phyloP scores from a whole-genome alignment of 2,113 vertebrate genomes.

The Lethenteron reissneri region DNA sequence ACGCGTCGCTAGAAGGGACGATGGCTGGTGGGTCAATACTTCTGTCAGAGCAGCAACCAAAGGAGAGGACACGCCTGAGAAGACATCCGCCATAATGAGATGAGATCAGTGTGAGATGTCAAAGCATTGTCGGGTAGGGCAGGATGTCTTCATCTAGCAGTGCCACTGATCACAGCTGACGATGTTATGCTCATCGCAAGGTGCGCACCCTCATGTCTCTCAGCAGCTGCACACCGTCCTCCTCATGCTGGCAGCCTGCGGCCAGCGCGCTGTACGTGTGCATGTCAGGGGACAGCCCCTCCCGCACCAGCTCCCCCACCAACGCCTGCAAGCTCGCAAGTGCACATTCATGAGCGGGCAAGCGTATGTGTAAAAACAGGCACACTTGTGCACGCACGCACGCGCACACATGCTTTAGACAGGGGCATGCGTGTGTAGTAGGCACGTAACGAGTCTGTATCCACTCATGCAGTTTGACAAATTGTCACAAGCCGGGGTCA shows the following conservation, averaged over 20 bases:
- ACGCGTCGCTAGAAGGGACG: too few species aligned
- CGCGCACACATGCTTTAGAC: neutral
- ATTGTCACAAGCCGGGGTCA: too few species aligned
- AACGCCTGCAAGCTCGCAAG: slow-evolving; percentile 25
- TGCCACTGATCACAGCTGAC: neutral
- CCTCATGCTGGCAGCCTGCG: slow-evolving; percentile 31
- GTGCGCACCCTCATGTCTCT: slow-evolving; percentile 49
- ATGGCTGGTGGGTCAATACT: neutral
- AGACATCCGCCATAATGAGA: too few species aligned
- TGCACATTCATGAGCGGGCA: neutral
- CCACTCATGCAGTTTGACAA: too few species aligned
- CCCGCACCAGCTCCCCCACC: slow-evolving; percentile 34
- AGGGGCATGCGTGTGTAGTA: too few species aligned
- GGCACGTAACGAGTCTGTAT: too few species aligned
- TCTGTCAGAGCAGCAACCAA: neutral
- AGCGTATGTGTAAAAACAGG: neutral
- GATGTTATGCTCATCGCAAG: too few species aligned
- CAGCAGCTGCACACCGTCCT: slow-evolving; percentile 51
- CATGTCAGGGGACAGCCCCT: slow-evolving; percentile 27
- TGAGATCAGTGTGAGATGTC: neutral
- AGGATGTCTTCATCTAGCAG: neutral
- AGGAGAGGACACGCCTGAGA: neutral
- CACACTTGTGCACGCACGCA: neutral
- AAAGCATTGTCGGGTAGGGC: neutral
- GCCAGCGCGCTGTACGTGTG: slow-evolving; percentile 60